Evolutionary conservation across 1,140 invertebrate species (phyloP).

Genomic region (Tetramorium simillimum): DNA sequence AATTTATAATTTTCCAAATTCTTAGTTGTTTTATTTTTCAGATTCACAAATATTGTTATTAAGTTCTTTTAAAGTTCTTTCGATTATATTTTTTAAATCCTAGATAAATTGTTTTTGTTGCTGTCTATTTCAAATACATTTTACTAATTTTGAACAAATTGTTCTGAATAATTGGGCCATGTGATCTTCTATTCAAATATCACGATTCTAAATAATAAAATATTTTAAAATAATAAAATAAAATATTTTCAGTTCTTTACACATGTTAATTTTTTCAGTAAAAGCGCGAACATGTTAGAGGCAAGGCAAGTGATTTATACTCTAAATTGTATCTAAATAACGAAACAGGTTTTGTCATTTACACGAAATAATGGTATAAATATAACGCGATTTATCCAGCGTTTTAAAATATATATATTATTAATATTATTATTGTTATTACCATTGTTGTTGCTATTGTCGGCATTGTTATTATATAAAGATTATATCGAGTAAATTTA

Average conservation of each 20-base stretch:
- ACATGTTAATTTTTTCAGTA: background rate
- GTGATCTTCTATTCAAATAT: background rate
- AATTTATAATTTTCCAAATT: background rate
- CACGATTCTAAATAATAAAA: background rate
- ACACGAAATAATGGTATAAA: conserved; percentile 33
- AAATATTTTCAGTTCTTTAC: background rate
- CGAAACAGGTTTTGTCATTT: conserved; percentile 12
- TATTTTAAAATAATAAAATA: background rate
- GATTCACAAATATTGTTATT: background rate
- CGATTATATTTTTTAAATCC: background rate
- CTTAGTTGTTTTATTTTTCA: background rate
- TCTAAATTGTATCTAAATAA: background rate
- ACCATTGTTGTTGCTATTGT: conserved; percentile 24
- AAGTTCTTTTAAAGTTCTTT: background rate
- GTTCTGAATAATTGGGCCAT: background rate
- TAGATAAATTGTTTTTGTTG: background rate
- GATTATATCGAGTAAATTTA: conserved; percentile 44
- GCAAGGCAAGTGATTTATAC: background rate
- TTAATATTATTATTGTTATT: conserved; percentile 58
- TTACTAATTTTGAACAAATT: background rate
- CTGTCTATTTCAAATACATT: background rate
- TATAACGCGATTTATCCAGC: conserved; percentile 13
- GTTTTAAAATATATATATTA: conserved; percentile 11
- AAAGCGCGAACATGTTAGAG: background rate
- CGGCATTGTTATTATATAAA: conserved; percentile 47